Conservation (phyloP, 2,113 vertebrate genomes). For the Synodontis membranacea region DNA sequence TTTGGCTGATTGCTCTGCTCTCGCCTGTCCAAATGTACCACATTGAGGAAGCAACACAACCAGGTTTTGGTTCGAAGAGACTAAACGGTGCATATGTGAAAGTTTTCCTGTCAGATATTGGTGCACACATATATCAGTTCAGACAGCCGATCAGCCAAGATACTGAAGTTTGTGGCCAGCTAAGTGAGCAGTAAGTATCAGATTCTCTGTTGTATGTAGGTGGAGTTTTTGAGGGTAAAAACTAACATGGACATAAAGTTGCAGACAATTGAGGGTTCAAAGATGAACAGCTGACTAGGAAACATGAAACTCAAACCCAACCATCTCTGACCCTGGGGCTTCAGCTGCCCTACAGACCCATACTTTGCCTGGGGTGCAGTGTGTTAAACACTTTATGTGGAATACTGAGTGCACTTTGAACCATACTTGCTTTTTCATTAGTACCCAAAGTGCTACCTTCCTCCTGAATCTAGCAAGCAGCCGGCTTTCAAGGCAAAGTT, state of each 20-base stretch:
- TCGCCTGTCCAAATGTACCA: not conserved
- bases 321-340: constrained; percentile 3
- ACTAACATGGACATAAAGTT: not conserved
- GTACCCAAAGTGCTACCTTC: not conserved
- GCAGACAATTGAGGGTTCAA: not conserved
- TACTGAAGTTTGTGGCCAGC: not conserved
- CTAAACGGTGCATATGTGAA: not conserved
- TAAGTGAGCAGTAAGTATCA: not conserved
- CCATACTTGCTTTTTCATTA: not conserved
- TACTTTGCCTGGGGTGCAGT: not conserved
- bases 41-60: not conserved
- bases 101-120: not conserved
- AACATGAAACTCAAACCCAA: constrained; percentile 30
- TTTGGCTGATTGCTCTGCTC: not conserved
- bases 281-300: constrained; percentile 23
- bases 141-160: not conserved
- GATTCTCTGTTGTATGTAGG: not conserved
- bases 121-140: not conserved
- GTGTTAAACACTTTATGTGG: not conserved
- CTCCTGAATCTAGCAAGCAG: not conserved
- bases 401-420: not conserved
- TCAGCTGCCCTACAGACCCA: constrained; percentile 21
- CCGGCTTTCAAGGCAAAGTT: not conserved
- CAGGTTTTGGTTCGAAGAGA: not conserved
- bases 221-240: not conserved